Percentiles rank a stretch among this genome's conserved stretches.
These are phyloP conservation scores for Margarornis squamiger DNA, from an alignment of 2,797 vertebrate species.

Conservation along the genomic window DNA sequence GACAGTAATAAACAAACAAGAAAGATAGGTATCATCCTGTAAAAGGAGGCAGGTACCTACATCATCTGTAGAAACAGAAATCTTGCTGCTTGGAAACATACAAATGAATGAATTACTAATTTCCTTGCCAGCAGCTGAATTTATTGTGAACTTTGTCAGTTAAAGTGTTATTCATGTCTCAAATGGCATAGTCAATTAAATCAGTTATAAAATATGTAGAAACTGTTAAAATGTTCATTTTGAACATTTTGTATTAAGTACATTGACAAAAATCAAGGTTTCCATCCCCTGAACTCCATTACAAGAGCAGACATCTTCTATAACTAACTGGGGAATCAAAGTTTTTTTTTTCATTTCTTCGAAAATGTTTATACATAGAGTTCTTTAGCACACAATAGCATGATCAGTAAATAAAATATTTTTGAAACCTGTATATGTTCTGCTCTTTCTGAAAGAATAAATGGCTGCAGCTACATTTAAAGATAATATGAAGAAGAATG, in stretches of 20 bases:
- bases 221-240: not conserved
- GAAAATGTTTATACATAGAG: not conserved
- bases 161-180: conserved; percentile 22
- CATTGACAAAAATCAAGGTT: not conserved
- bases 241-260: not conserved
- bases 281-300: not conserved
- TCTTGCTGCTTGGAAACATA: not conserved
- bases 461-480: not conserved
- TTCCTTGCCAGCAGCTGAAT: not conserved
- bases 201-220: not conserved
- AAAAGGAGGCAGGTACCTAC: not conserved
- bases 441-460: conserved; percentile 34
- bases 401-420: conserved; percentile 10
- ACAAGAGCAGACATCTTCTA: not conserved
- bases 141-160: not conserved
- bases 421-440: conserved; percentile 31
- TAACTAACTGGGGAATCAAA: not conserved
- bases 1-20: not conserved
- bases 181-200: not conserved
- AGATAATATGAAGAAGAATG: not conserved
- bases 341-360: not conserved
- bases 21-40: not conserved
- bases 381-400: not conserved
- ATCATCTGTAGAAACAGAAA: not conserved
- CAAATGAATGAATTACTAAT: conserved; percentile 3